A percentile compares a stretch with the other conserved stretches of the same genome.
Evolutionary conservation across 2,113 vertebrate species (phyloP).

Genomic region (Shinisaurus crocodilurus): DNA sequence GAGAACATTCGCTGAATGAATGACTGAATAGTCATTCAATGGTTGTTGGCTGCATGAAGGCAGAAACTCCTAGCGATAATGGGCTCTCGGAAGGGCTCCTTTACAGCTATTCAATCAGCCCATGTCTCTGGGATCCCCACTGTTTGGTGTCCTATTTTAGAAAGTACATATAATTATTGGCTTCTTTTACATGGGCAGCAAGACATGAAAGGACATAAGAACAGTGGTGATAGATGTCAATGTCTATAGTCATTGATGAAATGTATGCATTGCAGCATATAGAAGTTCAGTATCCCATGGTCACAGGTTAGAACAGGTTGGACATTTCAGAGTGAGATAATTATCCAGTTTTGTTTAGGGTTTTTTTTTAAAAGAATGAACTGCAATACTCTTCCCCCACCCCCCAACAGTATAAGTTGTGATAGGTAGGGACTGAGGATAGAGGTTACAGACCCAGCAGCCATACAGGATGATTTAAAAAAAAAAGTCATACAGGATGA

Average conservation of each 20-base stretch:
- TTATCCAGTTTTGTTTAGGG: neutral
- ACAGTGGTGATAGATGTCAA: neutral
- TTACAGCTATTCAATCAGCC: neutral
- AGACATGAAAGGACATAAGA: constrained; percentile 18
- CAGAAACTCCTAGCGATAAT: neutral
- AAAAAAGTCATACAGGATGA: neutral
- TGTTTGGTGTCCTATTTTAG: neutral
- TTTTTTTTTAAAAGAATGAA: neutral
- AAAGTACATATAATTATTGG: neutral
- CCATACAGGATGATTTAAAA: neutral
- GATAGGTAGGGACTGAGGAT: neutral
- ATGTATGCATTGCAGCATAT: neutral
- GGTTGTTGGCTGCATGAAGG: neutral
- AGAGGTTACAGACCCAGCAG: neutral
- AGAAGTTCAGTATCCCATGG: neutral
- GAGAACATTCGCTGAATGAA: neutral
- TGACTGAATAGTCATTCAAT: neutral
- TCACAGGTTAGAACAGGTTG: neutral
- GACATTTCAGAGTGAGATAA: constrained; percentile 4
- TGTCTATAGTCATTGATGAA: constrained; percentile 4
- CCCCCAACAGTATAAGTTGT: neutral
- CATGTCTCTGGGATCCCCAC: neutral
- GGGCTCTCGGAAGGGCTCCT: neutral
- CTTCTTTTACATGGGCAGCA: neutral
- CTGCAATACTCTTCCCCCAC: neutral